phyloP scores from a whole-genome alignment of 2,113 vertebrate genomes.

The Epinephelus moara region DNA sequence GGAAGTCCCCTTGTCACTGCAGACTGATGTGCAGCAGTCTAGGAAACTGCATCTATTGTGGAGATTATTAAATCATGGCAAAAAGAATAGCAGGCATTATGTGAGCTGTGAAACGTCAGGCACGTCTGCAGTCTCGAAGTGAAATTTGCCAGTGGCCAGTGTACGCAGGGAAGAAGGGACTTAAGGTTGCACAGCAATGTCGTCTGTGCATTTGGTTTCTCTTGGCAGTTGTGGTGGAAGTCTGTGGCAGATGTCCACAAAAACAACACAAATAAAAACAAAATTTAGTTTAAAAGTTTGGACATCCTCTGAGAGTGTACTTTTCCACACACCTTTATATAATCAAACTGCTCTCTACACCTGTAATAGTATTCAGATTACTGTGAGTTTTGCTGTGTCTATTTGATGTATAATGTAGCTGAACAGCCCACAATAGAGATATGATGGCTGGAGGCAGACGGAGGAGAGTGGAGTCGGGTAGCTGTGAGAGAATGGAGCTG shows the following conservation, averaged over 20 bases:
- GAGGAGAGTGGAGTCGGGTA: not conserved
- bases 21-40: not conserved
- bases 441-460: not conserved
- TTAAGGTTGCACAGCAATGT: conserved; percentile 18
- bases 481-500: conserved; percentile 5
- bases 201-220: conserved; percentile 11
- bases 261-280: conserved; percentile 26
- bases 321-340: not conserved
- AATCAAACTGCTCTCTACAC: not conserved
- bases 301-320: not conserved
- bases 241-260: conserved; percentile 23
- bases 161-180: not conserved
- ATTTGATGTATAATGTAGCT: not conserved
- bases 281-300: conserved; percentile 6
- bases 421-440: not conserved
- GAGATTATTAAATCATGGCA: conserved; percentile 41
- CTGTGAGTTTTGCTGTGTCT: not conserved
- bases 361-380: not conserved
- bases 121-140: conserved; percentile 28
- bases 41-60: conserved; percentile 26
- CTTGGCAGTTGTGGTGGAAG: conserved; percentile 5
- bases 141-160: conserved; percentile 8
- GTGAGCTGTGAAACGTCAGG: conserved; percentile 43
- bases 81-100: conserved; percentile 41
- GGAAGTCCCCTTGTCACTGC: conserved; percentile 13